Evolutionary conservation across 2,888 invertebrate species (phyloP), one percentile per base, ranked within the genome.

Genomic region (Chelonus formosanus): DNA sequence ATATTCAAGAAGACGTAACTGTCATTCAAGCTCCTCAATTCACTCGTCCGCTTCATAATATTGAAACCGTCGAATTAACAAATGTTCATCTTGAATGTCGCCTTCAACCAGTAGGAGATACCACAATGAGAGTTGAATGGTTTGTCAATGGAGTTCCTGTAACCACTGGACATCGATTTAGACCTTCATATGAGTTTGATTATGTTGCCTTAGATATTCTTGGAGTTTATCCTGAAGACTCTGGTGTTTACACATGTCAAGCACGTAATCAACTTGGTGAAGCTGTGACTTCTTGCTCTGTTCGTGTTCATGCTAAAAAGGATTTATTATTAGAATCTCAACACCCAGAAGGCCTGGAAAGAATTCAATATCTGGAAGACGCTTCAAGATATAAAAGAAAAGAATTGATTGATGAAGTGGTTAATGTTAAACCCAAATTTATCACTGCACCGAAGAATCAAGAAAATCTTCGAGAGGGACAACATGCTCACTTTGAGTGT

Each of bases 401-500:
- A 55, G 94, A 95, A 80, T 88, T 90, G 52, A 87, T 94, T 32
- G 95, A 95, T 77, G 95, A 95, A 85, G 88, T 91, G 47, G 89
- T 94, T n/a, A 92, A 91, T 73, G 89, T 93, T 5, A 92, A 90
- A 75, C 96, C 96, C 1, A 89, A 89, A 71, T 97, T 97, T 84
- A 87, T 95, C 3, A 94, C 95, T 0, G 92, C 92, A 79, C 94
- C 96, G 4, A 95, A 96, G 84, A 94, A 91, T 71, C 88, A 94
- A 72, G 92, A 91, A 73, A 93, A 93, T 76, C 91, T 96, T 75
- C 88, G 90, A 60, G 97, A 98, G 87, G 92, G 96, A 52, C 91
- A 94, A 74, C 95, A 95, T 80, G 97, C 97, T 55, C 98, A 98
- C 84, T 97, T 99, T 84, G 98, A 99, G 86, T 97, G 97, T 83